Evolutionary conservation across 2,113 vertebrate genomes (phyloP), one percentile per base, ranked within the genome.

Genomic region (Lepus timidus): DNA sequence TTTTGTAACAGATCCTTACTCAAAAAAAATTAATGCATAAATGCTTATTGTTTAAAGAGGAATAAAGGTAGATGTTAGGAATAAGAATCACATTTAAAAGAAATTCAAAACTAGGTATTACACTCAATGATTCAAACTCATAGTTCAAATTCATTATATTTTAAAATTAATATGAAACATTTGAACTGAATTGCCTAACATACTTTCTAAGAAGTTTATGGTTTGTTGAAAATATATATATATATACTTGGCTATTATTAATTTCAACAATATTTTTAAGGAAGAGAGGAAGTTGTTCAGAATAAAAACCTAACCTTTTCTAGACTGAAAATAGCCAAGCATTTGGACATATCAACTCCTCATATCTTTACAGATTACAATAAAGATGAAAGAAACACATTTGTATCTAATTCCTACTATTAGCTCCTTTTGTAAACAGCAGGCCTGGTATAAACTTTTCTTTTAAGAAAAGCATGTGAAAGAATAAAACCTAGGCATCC

Each of bases 121-220:
- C 1, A 36, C 1, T 85, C 11, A 80, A 52, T 49, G 44, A 58
- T 44, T 88, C 13, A 93, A 70, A 55, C 10, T 93, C 23, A 79
- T 52, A 67, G 91, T 85, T 80, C 36, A 93, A 80, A 81, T 85
- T 88, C 36, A 39, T 84, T 29, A 17, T 76, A 65, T 33, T 52
- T 78, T 51, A 62, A 74, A 93, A 71, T 73, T 85, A 68, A 91
- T 10, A 61, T 36, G 52, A 49, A 67, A 68, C 2, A 68, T 64
- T 75, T 36, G 61, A 91, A 85, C 8, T 76, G 22, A 87, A 80
- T 70, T 89, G 67, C 64, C 33, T 33, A 64, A 84, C 73, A 7
- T 14, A 68, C 19, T 93, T 67, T 68, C 87, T 65, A 70, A 94
- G 9, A 82, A 68, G 49, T 61, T 39, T 88, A 14, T 33, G n/a